A percentile compares a stretch with the other conserved stretches of the same genome.
Evolutionary conservation across 2,797 vertebrate genomes (phyloP).

Genomic region (Emys orbicularis): DNA sequence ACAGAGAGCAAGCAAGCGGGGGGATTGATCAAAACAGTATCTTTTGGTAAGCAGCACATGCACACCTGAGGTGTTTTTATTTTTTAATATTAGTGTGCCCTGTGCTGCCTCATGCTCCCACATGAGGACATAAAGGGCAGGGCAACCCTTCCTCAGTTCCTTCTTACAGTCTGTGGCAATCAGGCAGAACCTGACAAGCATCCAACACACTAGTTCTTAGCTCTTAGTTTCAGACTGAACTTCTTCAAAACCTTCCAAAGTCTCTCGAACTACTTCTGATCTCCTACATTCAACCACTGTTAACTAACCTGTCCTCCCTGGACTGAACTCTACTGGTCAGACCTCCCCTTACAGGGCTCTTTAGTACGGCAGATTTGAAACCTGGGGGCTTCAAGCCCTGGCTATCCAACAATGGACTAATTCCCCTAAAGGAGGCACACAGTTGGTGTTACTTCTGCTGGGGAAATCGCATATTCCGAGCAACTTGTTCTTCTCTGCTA

Average conservation of each 20-base stretch:
- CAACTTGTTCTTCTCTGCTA: background rate
- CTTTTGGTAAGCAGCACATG: background rate
- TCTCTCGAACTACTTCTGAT: background rate
- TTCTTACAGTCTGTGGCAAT: background rate
- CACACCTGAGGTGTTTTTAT: background rate
- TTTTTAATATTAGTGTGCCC: background rate
- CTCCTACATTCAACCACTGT: background rate
- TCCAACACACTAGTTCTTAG: background rate
- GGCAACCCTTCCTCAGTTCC: background rate
- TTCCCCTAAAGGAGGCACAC: background rate
- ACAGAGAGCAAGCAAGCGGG: background rate
- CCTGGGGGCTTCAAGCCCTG: background rate
- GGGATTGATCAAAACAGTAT: rapidly evolving
- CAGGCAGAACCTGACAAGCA: background rate
- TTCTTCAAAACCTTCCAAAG: background rate
- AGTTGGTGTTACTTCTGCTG: background rate
- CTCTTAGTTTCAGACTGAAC: background rate
- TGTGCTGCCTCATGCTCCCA: rapidly evolving
- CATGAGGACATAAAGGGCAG: background rate
- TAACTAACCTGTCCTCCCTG: background rate
- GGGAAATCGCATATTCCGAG: background rate
- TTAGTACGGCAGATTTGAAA: background rate
- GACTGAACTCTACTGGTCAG: background rate
- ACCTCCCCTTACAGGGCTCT: background rate
- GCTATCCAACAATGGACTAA: background rate